These are phyloP conservation scores for Staurois parvus DNA, from an alignment of 2,797 vertebrate genomes.

Conservation along the genomic window DNA sequence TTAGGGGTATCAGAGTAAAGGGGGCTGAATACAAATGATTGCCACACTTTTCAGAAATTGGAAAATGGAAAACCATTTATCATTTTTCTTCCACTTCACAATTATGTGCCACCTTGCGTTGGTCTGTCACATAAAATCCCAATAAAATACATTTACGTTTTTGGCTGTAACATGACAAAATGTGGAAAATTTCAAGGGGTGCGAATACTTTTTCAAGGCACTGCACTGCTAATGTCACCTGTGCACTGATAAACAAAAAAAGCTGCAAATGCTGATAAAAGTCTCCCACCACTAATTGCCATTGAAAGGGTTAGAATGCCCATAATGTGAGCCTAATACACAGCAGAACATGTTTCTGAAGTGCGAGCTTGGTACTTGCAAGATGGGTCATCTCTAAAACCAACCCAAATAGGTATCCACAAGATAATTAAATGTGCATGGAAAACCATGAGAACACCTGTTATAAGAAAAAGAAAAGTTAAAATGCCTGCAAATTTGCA, in stretches of 20 bases:
- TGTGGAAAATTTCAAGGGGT: no score
- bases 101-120: no score
- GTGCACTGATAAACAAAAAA: not conserved
- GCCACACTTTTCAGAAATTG: no score
- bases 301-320: not conserved
- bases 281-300: not conserved
- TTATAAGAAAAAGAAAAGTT: not conserved
- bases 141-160: no score
- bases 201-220: no score
- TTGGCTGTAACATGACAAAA: no score
- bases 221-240: not conserved
- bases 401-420: constrained; percentile 1
- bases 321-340: not conserved
- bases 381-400: constrained; percentile 23
- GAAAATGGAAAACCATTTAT: no score
- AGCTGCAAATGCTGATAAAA: not conserved
- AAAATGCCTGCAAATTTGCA: constrained; percentile 1
- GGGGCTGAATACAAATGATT: no score
- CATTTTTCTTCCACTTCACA: no score
- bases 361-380: not conserved
- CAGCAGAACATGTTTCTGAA: constrained; percentile 4
- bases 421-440: constrained; percentile 9
- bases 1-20: no score
- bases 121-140: no score
- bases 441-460: constrained; percentile 14